A percentile compares a stretch with the other conserved stretches of the same genome.
Evolutionary conservation across 2,888 invertebrate genomes (phyloP).

Genomic region (Hemithea aestivaria): DNA sequence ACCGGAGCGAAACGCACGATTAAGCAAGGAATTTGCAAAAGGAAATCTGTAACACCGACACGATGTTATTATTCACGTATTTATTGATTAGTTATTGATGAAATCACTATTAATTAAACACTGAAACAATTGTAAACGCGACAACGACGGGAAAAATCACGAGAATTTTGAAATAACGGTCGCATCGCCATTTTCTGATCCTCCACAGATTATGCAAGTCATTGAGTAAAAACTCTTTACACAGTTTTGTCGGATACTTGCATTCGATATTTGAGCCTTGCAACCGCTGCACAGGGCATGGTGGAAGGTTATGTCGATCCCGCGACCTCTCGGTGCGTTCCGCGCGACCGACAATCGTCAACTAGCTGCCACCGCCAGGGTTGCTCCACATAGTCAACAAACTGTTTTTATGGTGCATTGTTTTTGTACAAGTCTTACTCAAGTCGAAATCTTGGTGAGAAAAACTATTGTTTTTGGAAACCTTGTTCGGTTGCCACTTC

Average conservation of each 20-base stretch:
- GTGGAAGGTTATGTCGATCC: constrained; percentile 44
- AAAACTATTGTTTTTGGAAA: constrained; percentile 40
- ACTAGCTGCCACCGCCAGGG: constrained; percentile 72
- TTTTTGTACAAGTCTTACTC: constrained; percentile 51
- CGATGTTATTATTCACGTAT: no score
- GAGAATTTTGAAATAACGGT: neutral
- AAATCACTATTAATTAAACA: constrained; percentile 1
- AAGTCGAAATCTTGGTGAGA: constrained; percentile 49
- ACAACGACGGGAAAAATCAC: neutral
- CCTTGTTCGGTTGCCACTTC: constrained; percentile 13
- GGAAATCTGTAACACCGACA: constrained; percentile 17
- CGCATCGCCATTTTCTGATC: neutral
- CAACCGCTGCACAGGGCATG: constrained; percentile 68
- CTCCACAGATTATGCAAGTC: neutral
- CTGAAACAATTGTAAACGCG: constrained; percentile 2
- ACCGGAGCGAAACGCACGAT: constrained; percentile 10
- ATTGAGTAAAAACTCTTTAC: no score
- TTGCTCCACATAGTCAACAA: constrained; percentile 56
- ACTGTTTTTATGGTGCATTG: constrained; percentile 65
- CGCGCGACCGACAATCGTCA: constrained; percentile 56
- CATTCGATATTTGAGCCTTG: constrained; percentile 62
- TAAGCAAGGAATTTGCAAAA: constrained; percentile 11
- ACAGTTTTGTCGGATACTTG: constrained; percentile 71
- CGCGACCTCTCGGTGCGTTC: constrained; percentile 49
- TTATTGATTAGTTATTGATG: no score